Percentiles rank a stretch among this genome's conserved stretches.
Conservation (phyloP, 37 sponge, comb jelly and placozoan species). For the Mnemiopsis leidyi region DNA sequence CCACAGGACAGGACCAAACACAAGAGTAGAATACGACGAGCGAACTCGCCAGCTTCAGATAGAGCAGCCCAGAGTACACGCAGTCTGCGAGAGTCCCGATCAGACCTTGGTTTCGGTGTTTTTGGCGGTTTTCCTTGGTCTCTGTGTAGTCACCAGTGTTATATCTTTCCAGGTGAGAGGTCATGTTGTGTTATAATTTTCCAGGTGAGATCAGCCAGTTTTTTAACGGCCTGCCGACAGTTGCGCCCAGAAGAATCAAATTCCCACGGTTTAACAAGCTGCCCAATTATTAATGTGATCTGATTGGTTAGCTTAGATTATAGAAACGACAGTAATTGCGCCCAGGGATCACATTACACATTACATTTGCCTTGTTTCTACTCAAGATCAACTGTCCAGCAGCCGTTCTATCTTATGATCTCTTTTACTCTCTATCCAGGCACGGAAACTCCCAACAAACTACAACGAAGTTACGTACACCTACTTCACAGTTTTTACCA, state of each 20-base stretch:
- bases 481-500: constrained; percentile 60
- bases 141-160: constrained; percentile 7
- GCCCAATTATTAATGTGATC: no score
- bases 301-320: no score
- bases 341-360: no score
- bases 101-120: not conserved
- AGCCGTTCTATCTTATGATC: no score
- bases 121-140: not conserved
- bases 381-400: no score
- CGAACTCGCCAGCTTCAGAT: not conserved
- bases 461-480: constrained; percentile 58
- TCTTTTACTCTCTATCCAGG: not conserved
- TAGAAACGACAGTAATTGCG: no score
- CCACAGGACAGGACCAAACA: not conserved
- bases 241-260: no score
- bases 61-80: constrained; percentile 11
- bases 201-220: no score
- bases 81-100: not conserved
- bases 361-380: no score
- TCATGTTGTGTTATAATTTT: no score
- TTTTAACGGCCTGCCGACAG: no score
- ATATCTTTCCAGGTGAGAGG: constrained; percentile 27
- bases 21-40: not conserved
- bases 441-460: constrained; percentile 49
- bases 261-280: no score